Evolutionary conservation across 2,888 invertebrate genomes (phyloP).

Genomic region (Harmothoe impar): DNA sequence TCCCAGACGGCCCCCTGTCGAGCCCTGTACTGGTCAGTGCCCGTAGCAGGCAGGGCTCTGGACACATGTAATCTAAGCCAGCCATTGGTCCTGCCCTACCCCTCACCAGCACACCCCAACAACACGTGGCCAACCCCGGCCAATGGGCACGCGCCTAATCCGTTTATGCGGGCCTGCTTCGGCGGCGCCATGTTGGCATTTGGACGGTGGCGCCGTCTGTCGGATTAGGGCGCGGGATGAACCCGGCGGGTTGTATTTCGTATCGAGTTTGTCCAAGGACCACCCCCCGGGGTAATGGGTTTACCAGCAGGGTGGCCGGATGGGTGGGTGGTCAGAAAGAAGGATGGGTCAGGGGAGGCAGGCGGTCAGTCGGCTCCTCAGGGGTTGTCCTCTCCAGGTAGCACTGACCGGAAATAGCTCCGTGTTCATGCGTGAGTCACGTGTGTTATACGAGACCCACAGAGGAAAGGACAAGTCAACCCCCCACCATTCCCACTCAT

Average conservation of each 20-base stretch:
- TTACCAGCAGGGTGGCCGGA: background rate
- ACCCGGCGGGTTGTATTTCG: conserved; percentile 25
- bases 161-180: conserved; percentile 8
- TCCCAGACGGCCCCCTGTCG: too few species aligned
- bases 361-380: background rate
- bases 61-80: conserved; percentile 36
- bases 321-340: too few species aligned
- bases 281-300: conserved; percentile 9
- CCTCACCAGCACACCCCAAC: background rate
- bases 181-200: background rate
- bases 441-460: conserved; percentile 1
- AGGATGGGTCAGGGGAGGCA: background rate
- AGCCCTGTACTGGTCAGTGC: too few species aligned
- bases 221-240: conserved; percentile 25
- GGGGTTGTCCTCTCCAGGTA: background rate
- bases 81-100: conserved; percentile 16
- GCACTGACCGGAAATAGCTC: conserved; percentile 24
- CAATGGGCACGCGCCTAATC: conserved; percentile 20
- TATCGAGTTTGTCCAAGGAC: conserved; percentile 11
- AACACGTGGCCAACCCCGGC: conserved; percentile 16
- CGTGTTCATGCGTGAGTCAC: conserved; percentile 1
- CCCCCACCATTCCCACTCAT: too few species aligned
- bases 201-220: background rate
- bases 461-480: background rate
- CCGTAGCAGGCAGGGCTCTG: background rate